Conservation (phyloP, 1,140 invertebrate species). For the Zophobas atratus region DNA sequence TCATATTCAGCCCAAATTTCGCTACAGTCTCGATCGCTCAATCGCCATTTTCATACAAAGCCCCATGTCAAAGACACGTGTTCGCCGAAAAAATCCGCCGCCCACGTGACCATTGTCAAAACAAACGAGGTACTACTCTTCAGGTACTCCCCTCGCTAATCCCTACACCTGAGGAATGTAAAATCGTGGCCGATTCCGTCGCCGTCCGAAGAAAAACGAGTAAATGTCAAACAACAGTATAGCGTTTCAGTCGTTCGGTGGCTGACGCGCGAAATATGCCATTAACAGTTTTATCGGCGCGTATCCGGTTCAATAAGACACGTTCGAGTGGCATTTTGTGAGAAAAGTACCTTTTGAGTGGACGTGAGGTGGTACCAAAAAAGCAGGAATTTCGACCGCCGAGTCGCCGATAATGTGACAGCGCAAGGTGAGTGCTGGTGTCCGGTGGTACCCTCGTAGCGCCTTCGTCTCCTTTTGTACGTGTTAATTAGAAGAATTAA, state of each 20-base stretch:
- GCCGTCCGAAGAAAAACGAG: conserved; percentile 44
- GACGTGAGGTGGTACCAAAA: neutral
- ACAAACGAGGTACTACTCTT: neutral
- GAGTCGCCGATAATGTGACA: neutral
- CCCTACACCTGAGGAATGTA: conserved; percentile 32
- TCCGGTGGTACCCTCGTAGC: no score
- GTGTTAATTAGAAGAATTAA: no score
- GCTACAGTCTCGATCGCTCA: conserved; percentile 8
- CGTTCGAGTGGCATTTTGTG: conserved; percentile 1
- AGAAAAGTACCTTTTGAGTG: neutral
- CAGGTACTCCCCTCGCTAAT: conserved; percentile 18
- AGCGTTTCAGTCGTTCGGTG: conserved; percentile 42
- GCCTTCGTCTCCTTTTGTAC: no score
- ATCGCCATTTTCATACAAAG: neutral
- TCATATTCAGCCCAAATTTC: neutral
- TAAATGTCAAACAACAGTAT: conserved; percentile 49
- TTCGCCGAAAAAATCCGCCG: conserved; percentile 16
- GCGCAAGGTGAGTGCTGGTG: neutral
- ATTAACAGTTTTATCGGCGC: conserved; percentile 37
- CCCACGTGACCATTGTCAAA: conserved; percentile 16
- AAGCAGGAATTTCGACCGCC: no score
- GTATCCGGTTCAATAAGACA: conserved; percentile 34
- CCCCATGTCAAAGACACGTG: neutral
- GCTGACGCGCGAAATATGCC: conserved; percentile 36
- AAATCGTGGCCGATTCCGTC: conserved; percentile 20